These are phyloP conservation scores for Magallana angulata DNA, from an alignment of 1,140 invertebrate species.

Conservation along the genomic window DNA sequence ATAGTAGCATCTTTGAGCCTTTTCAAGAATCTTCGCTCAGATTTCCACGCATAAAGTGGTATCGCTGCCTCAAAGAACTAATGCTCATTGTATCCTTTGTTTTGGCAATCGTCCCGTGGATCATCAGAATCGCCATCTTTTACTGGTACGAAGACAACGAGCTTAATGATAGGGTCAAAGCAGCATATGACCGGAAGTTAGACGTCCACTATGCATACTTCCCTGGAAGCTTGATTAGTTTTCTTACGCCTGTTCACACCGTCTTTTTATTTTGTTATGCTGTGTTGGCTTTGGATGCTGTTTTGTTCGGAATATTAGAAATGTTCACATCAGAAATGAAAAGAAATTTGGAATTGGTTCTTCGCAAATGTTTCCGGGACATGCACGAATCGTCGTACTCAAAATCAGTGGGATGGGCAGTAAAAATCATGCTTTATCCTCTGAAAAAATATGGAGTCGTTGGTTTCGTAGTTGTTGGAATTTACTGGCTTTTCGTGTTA, in stretches of 20 bases:
- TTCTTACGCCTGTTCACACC: conserved; percentile 63
- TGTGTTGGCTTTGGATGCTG: conserved; percentile 56
- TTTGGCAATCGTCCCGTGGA: conserved; percentile 58
- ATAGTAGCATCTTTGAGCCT: conserved; percentile 48
- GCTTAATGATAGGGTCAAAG: background rate
- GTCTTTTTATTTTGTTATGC: conserved; percentile 65
- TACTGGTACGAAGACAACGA: conserved; percentile 55
- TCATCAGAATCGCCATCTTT: conserved; percentile 59
- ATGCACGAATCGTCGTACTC: conserved; percentile 63
- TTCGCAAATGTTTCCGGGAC: conserved; percentile 65
- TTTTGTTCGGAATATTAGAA: conserved; percentile 60
- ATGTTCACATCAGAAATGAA: conserved; percentile 54
- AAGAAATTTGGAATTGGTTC: conserved; percentile 60
- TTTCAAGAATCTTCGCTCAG: background rate
- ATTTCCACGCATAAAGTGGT: conserved; percentile 50
- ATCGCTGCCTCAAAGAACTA: conserved; percentile 49
- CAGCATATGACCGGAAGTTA: conserved; percentile 33
- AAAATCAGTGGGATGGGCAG: conserved; percentile 41
- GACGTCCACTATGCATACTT: conserved; percentile 42
- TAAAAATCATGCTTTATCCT: conserved; percentile 39
- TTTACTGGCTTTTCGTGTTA: conserved; percentile 60
- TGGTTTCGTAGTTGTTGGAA: conserved; percentile 56
- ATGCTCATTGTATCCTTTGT: conserved; percentile 54
- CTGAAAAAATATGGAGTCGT: conserved; percentile 61
- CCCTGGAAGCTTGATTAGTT: conserved; percentile 57